phyloP scores from a whole-genome alignment of 2,888 invertebrate species.

The Blomia tropicalis region DNA sequence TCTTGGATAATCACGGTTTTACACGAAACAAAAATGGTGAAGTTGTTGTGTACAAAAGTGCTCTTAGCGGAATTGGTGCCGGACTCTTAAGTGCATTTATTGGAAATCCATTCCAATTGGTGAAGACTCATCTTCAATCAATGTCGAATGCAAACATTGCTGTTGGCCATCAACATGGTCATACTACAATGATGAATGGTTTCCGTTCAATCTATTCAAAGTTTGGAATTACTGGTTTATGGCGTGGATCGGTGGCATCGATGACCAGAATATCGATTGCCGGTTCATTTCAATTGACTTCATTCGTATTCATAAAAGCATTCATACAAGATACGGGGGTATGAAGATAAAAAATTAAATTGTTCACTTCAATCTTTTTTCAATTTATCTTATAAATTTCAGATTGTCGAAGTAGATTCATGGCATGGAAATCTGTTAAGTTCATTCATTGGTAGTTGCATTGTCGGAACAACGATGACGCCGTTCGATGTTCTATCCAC shows the following conservation, averaged over 20 bases:
- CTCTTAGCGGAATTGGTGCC: slow-evolving; percentile 48
- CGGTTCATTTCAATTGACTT: slow-evolving; percentile 64
- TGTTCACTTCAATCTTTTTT: not conserved
- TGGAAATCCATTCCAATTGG: slow-evolving; percentile 74
- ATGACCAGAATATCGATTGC: slow-evolving; percentile 60
- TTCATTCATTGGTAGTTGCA: slow-evolving; percentile 57
- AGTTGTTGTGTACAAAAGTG: too few relatives aligned
- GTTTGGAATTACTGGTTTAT: slow-evolving; percentile 48
- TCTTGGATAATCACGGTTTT: slow-evolving; percentile 49
- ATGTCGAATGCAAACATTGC: slow-evolving; percentile 54
- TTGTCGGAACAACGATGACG: slow-evolving; percentile 60
- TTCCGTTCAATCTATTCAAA: slow-evolving; percentile 39
- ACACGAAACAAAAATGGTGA: too few relatives aligned
- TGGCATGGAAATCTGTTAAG: slow-evolving; percentile 53
- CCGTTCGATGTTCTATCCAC: slow-evolving; percentile 78
- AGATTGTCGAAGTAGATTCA: slow-evolving; percentile 46
- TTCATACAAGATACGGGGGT: slow-evolving; percentile 22
- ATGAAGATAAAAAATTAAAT: not conserved
- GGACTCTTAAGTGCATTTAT: slow-evolving; percentile 60
- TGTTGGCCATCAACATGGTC: slow-evolving; percentile 68
- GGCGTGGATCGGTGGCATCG: slow-evolving; percentile 58
- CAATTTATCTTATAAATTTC: slow-evolving; percentile 30
- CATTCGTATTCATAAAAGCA: slow-evolving; percentile 44
- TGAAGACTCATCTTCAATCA: slow-evolving; percentile 65
- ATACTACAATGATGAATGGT: slow-evolving; percentile 50